These are phyloP conservation scores for Antheraea assamensis DNA, from an alignment of 2,888 invertebrate genomes.

Conservation along the genomic window DNA sequence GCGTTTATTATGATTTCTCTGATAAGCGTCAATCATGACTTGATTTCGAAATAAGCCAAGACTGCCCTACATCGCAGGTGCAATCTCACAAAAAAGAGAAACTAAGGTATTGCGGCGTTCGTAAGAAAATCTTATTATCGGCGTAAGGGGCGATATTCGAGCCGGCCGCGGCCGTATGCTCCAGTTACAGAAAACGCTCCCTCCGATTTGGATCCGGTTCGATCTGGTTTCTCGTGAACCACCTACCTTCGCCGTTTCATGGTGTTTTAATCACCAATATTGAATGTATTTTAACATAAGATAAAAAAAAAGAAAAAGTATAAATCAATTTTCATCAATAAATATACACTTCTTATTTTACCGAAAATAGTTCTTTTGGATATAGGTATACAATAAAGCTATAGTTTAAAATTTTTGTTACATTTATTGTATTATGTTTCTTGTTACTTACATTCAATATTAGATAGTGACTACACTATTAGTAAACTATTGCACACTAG, in stretches of 20 bases:
- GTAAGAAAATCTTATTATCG: slow-evolving; percentile 79
- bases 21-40: slow-evolving; percentile 66
- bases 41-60: slow-evolving; percentile 67
- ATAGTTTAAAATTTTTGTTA: not conserved
- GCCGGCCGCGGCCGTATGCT: slow-evolving; percentile 69
- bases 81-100: slow-evolving; percentile 79
- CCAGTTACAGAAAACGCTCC: slow-evolving; percentile 78
- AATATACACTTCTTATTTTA: not conserved
- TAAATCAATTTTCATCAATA: slow-evolving; percentile 41
- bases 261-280: slow-evolving; percentile 68
- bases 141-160: slow-evolving; percentile 79
- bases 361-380: slow-evolving; percentile 7
- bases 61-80: slow-evolving; percentile 75
- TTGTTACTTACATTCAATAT: not conserved
- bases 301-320: slow-evolving; percentile 34
- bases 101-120: slow-evolving; percentile 64
- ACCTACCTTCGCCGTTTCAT: slow-evolving; percentile 70
- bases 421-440: not conserved
- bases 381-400: not conserved
- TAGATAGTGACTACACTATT: slow-evolving; percentile 3
- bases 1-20: slow-evolving; percentile 48
- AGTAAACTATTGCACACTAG: too few species aligned
- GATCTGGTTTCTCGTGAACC: slow-evolving; percentile 68
- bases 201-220: slow-evolving; percentile 76
- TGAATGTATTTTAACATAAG: slow-evolving; percentile 43